A percentile compares a stretch with the other conserved stretches of the same genome.
Evolutionary conservation across 2,113 vertebrate species (phyloP).

Genomic region (Spermophilus dauricus): DNA sequence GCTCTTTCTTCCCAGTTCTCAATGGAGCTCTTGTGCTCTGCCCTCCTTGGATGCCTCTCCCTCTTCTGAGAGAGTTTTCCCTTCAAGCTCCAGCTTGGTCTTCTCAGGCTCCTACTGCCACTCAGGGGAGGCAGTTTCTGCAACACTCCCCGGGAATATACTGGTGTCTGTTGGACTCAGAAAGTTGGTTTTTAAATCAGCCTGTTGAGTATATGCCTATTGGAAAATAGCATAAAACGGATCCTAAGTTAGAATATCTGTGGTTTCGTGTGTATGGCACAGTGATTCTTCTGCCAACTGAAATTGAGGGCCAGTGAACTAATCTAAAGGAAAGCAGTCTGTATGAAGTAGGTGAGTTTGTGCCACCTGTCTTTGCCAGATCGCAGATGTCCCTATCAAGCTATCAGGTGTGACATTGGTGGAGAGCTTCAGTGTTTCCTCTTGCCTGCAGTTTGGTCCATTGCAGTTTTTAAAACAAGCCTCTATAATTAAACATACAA

Average conservation of each 20-base stretch:
- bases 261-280: not conserved
- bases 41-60: not conserved
- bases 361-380: not conserved
- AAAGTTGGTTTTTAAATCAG: not conserved
- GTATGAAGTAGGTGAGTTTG: not conserved
- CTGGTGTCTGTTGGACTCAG: not conserved
- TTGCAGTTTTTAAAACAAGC: not conserved
- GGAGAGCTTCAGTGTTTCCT: not conserved
- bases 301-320: not conserved
- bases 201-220: not conserved
- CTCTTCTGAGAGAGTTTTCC: not conserved
- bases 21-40: not conserved
- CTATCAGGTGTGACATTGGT: not conserved
- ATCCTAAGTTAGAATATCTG: not conserved
- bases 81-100: not conserved
- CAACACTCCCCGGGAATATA: not conserved
- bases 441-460: not conserved
- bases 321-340: not conserved
- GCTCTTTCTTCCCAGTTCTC: not conserved
- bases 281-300: not conserved
- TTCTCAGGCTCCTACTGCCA: not conserved
- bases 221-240: not conserved
- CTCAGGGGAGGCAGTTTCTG: not conserved
- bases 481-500: conserved; percentile 3
- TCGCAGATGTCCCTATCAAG: not conserved